Percentiles rank a stretch among this genome's conserved stretches.
These are phyloP conservation scores for Leucophora obtusa DNA, from an alignment of 2,888 invertebrate species.

Conservation along the genomic window DNA sequence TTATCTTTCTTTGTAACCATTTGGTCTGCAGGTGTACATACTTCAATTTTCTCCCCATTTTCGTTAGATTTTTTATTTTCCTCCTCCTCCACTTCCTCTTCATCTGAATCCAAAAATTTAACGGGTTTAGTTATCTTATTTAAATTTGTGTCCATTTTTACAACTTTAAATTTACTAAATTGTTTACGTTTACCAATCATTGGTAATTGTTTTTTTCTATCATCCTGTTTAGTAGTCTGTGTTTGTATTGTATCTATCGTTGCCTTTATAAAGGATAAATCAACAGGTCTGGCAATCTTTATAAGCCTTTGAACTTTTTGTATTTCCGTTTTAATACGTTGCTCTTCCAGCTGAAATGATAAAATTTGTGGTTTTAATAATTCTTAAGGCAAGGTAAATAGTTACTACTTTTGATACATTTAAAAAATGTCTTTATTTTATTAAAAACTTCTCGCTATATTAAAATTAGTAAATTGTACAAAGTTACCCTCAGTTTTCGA, in stretches of 20 bases:
- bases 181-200: conserved; percentile 79
- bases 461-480: neutral
- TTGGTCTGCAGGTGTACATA: neutral
- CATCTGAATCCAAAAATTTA: conserved; percentile 68
- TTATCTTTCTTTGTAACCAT: neutral
- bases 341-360: conserved; percentile 81
- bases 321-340: conserved; percentile 85
- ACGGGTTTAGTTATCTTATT: conserved; percentile 48
- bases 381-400: neutral
- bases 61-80: conserved; percentile 1
- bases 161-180: conserved; percentile 74
- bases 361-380: conserved; percentile 7
- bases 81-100: conserved; percentile 69
- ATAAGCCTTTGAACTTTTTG: conserved; percentile 84
- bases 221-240: conserved; percentile 12
- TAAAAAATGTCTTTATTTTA: too few species aligned
- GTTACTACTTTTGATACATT: too few species aligned
- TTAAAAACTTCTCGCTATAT: too few species aligned
- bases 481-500: conserved; percentile 79
- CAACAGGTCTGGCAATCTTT: conserved; percentile 86
- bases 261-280: conserved; percentile 80
- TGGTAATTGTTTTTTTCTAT: conserved; percentile 73
- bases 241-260: conserved; percentile 67
- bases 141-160: conserved; percentile 62
- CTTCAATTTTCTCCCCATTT: neutral